Conservation (phyloP, 2,113 vertebrate species). For the Arenaria interpres region DNA sequence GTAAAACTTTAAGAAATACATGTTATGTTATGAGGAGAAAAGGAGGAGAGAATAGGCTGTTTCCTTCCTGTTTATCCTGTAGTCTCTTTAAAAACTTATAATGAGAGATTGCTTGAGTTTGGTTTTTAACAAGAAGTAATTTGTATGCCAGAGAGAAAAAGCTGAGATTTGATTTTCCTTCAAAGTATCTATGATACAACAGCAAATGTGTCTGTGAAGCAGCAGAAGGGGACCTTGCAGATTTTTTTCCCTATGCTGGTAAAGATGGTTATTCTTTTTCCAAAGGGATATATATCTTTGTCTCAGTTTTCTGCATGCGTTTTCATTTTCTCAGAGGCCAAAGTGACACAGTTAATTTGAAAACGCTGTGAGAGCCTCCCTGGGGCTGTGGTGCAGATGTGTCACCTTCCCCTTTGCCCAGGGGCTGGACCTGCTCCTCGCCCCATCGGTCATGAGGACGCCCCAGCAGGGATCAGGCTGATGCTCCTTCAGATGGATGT, state of each 20-base stretch:
- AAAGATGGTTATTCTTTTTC: background rate
- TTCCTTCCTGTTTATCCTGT: background rate
- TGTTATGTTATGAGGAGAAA: background rate
- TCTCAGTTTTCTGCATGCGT: background rate
- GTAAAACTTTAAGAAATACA: background rate
- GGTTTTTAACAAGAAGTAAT: background rate
- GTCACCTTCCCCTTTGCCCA: background rate
- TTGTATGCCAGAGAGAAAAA: background rate
- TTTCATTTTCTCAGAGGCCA: background rate
- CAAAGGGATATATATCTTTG: background rate
- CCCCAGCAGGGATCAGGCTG: background rate
- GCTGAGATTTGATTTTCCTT: background rate
- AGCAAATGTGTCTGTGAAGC: background rate
- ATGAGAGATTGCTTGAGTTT: background rate
- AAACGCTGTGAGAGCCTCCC: background rate
- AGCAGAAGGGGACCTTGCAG: background rate
- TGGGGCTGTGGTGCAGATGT: background rate
- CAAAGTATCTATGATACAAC: background rate
- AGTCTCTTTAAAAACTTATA: background rate
- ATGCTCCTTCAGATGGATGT: background rate
- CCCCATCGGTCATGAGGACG: background rate
- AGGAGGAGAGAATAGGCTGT: background rate
- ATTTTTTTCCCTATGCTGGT: background rate
- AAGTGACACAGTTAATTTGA: background rate
- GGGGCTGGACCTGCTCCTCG: background rate